Evolutionary conservation across 2,888 invertebrate genomes (phyloP).

Genomic region (Onchidella celtica): DNA sequence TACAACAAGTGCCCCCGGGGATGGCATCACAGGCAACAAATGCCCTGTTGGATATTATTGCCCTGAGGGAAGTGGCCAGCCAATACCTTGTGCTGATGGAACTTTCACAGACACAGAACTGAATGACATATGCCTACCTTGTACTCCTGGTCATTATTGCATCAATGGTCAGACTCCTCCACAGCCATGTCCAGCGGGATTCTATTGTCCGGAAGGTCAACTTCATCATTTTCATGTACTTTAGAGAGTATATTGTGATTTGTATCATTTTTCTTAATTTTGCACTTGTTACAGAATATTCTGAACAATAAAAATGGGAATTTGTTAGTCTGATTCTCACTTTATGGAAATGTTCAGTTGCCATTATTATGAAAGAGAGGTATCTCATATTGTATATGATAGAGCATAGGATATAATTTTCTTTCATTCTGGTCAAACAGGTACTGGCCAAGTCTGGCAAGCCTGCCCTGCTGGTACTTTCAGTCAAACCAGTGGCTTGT

Average conservation of each 20-base stretch:
- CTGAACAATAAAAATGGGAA: too few species aligned
- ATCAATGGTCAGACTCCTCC: constrained; percentile 66
- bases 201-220: constrained; percentile 67
- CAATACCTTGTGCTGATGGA: constrained; percentile 71
- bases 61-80: constrained; percentile 67
- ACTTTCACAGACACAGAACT: constrained; percentile 66
- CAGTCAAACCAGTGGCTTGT: constrained; percentile 64
- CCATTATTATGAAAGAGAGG: too few species aligned
- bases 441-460: constrained; percentile 70
- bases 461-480: constrained; percentile 76
- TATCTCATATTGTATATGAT: too few species aligned
- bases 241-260: not conserved
- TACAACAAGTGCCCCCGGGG: constrained; percentile 61
- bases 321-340: too few species aligned
- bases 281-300: too few species aligned
- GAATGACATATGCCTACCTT: constrained; percentile 64
- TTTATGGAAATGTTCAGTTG: too few species aligned
- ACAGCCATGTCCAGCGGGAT: constrained; percentile 71
- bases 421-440: too few species aligned
- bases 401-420: too few species aligned
- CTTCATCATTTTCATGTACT: not conserved
- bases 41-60: constrained; percentile 73
- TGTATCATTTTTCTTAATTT: too few species aligned
- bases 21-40: constrained; percentile 66
- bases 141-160: constrained; percentile 75